Percentiles rank a stretch among this genome's conserved stretches.
Conservation (phyloP, 2,888 invertebrate species). For the Nemotelus nigrinus region DNA sequence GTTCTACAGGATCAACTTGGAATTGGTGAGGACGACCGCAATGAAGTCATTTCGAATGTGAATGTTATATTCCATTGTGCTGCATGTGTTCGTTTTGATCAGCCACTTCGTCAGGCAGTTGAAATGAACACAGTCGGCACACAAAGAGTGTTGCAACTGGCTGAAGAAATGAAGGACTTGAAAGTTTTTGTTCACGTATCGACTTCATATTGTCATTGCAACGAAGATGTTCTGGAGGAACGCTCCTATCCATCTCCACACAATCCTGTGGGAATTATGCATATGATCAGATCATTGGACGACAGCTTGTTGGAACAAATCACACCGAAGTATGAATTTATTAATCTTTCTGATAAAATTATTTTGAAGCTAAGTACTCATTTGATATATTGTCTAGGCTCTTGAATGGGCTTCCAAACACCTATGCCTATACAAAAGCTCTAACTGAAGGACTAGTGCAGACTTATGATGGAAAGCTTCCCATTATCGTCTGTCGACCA, state of each 20-base stretch:
- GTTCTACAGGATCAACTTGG: constrained; percentile 71
- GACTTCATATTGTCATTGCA: constrained; percentile 92
- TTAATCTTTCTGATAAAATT: not conserved
- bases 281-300: constrained; percentile 74
- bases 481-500: constrained; percentile 86
- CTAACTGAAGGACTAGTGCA: constrained; percentile 86
- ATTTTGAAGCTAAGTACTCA: not conserved
- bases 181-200: constrained; percentile 86
- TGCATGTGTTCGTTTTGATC: constrained; percentile 89
- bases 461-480: constrained; percentile 76
- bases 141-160: constrained; percentile 77
- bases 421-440: constrained; percentile 96
- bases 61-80: constrained; percentile 85
- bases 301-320: constrained; percentile 72
- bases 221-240: constrained; percentile 81
- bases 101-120: constrained; percentile 81
- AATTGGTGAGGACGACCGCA: constrained; percentile 69
- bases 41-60: constrained; percentile 70
- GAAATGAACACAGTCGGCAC: constrained; percentile 88
- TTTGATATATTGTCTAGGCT: constrained; percentile 65
- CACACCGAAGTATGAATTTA: constrained; percentile 70
- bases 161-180: constrained; percentile 76
- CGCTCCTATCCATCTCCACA: constrained; percentile 76
- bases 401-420: constrained; percentile 87
- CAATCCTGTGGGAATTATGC: constrained; percentile 72